Evolutionary conservation across 2,113 vertebrate genomes (phyloP).

Genomic region (Raphicerus campestris): DNA sequence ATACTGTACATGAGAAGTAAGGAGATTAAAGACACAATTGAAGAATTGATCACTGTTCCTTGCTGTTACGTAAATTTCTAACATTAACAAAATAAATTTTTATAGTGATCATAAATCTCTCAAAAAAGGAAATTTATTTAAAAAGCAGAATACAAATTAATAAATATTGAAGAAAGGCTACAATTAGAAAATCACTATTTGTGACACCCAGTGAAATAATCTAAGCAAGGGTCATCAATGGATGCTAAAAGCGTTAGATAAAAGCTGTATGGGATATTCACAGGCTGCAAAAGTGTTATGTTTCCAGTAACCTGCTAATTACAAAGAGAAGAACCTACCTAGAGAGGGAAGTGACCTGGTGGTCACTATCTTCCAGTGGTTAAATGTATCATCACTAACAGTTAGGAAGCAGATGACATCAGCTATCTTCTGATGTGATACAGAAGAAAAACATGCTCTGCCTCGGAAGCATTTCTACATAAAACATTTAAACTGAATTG

Average conservation of each 20-base stretch:
- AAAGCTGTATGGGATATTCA: not conserved
- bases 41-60: not conserved
- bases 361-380: not conserved
- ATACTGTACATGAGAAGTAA: not conserved
- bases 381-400: not conserved
- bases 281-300: not conserved
- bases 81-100: not conserved
- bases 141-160: not conserved
- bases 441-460: not conserved
- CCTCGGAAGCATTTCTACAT: not conserved
- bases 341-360: not conserved
- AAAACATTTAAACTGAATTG: not conserved
- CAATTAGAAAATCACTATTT: constrained; percentile 10
- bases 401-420: not conserved
- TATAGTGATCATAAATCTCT: not conserved
- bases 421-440: not conserved
- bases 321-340: not conserved
- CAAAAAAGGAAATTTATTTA: not conserved
- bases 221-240: not conserved
- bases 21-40: not conserved
- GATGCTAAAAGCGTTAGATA: not conserved
- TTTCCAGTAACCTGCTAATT: not conserved
- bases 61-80: not conserved
- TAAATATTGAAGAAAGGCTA: not conserved
- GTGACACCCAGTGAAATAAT: not conserved